These are phyloP conservation scores for Ephydatia muelleri DNA, from an alignment of 37 sponge, comb jelly and placozoan genomes.

Conservation along the genomic window DNA sequence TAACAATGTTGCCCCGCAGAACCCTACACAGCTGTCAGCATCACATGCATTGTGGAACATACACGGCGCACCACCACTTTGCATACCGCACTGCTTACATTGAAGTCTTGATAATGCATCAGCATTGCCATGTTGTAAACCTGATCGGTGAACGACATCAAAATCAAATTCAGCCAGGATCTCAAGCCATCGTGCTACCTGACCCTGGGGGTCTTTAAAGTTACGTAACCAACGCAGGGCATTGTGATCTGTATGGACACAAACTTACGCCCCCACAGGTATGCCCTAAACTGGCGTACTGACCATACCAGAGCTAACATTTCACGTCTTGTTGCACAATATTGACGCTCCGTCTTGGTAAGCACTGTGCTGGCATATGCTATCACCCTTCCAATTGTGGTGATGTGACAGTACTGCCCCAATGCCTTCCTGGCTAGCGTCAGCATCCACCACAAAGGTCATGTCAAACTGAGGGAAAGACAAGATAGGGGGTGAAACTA, in stretches of 20 bases:
- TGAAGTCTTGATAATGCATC: too few relatives aligned
- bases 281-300: conserved; percentile 4
- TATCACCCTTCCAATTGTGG: conserved; percentile 6
- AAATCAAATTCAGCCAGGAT: conserved; percentile 20
- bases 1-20: too few relatives aligned
- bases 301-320: conserved; percentile 21
- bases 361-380: conserved; percentile 18
- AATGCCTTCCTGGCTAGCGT: too few relatives aligned
- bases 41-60: too few relatives aligned
- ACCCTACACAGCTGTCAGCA: too few relatives aligned
- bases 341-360: conserved; percentile 12
- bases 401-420: too few relatives aligned
- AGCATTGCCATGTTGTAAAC: too few relatives aligned
- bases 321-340: conserved; percentile 25
- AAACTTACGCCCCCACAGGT: background rate
- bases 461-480: conserved; percentile 21
- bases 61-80: too few relatives aligned
- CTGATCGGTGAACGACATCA: too few relatives aligned
- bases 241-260: conserved; percentile 17
- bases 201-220: conserved; percentile 30
- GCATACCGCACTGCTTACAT: too few relatives aligned
- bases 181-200: conserved; percentile 30
- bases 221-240: conserved; percentile 16
- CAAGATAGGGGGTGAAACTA: conserved; percentile 23
- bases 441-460: conserved; percentile 6